Evolutionary conservation across 2,113 vertebrate species (phyloP).

Genomic region (Lophura nycthemera): DNA sequence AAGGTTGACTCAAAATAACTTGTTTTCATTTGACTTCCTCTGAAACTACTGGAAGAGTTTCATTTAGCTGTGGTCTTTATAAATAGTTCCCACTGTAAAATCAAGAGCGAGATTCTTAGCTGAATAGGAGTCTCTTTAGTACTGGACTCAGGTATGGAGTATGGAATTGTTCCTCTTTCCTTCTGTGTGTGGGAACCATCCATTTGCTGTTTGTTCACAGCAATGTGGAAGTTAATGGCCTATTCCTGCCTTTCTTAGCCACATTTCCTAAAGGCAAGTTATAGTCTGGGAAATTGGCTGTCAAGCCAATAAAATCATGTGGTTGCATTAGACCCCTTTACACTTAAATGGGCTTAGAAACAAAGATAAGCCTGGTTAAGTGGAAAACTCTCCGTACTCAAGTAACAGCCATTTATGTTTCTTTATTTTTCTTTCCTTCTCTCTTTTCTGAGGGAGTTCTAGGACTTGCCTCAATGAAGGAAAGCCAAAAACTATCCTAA

Average conservation of each 20-base stretch:
- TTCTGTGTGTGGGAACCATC: neutral
- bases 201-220: neutral
- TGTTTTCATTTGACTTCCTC: neutral
- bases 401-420: neutral
- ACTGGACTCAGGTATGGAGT: neutral
- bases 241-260: slow-evolving; percentile 28
- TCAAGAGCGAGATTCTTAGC: neutral
- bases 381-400: neutral
- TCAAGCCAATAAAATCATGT: slow-evolving; percentile 35
- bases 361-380: neutral
- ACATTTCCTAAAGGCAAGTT: slow-evolving; percentile 46
- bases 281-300: slow-evolving; percentile 42
- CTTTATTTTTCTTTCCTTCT: neutral
- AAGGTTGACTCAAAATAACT: neutral
- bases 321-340: slow-evolving; percentile 4
- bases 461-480: neutral
- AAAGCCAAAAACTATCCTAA: neutral
- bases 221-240: neutral
- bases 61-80: neutral
- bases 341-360: slow-evolving; percentile 10
- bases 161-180: neutral
- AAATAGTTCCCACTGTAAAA: neutral
- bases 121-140: neutral
- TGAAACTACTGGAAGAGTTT: neutral
- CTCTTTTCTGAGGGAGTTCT: neutral